These are phyloP conservation scores for Athalia cordata DNA, from an alignment of 2,888 invertebrate genomes.

Conservation along the genomic window DNA sequence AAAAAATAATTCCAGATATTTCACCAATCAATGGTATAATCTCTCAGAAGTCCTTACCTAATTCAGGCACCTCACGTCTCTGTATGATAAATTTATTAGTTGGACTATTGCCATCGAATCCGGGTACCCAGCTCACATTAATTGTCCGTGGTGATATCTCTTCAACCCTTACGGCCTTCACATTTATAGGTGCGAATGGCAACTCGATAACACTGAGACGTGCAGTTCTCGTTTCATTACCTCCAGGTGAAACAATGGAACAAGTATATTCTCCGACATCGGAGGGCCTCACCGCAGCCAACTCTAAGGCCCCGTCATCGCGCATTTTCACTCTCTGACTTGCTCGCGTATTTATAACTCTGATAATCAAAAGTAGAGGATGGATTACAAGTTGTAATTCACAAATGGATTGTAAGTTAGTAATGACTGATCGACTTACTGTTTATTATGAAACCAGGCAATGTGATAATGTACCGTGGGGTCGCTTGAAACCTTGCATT, in stretches of 20 bases:
- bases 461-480: constrained; percentile 90
- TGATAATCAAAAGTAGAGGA: constrained; percentile 54
- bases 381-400: not conserved
- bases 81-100: constrained; percentile 95
- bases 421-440: constrained; percentile 76
- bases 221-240: constrained; percentile 93
- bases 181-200: constrained; percentile 94
- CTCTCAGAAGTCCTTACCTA: constrained; percentile 78
- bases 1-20: constrained; percentile 41
- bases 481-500: constrained; percentile 96
- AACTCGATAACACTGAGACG: constrained; percentile 93
- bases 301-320: constrained; percentile 89
- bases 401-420: not conserved
- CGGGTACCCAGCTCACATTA: constrained; percentile 95
- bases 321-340: constrained; percentile 85
- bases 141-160: constrained; percentile 84
- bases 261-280: constrained; percentile 97
- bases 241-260: constrained; percentile 91
- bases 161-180: constrained; percentile 83
- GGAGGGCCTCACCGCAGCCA: constrained; percentile 90
- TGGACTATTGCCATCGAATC: constrained; percentile 98
- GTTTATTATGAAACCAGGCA: constrained; percentile 91
- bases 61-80: constrained; percentile 90
- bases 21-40: constrained; percentile 49
- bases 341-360: constrained; percentile 77